These are phyloP conservation scores for Esox niger DNA, from an alignment of 2,113 vertebrate genomes.

Conservation along the genomic window DNA sequence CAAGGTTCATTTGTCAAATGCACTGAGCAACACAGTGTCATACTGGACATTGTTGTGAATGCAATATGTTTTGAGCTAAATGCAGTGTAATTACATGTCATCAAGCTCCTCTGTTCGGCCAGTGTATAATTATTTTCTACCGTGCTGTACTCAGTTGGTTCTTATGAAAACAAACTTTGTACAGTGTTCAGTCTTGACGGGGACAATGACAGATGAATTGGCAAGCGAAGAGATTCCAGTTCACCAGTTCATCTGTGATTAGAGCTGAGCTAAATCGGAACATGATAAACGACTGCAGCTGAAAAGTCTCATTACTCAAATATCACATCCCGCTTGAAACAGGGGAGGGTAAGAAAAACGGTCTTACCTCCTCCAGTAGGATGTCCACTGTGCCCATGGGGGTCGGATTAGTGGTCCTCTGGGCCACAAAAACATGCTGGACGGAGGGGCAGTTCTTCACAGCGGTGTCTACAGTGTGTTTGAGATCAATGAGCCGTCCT, in stretches of 20 bases:
- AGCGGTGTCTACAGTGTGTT: constrained; percentile 81
- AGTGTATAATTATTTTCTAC: too few relatives aligned
- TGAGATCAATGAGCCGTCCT: constrained; percentile 77
- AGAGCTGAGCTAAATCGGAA: not conserved
- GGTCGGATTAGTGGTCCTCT: constrained; percentile 77
- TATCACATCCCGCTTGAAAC: constrained; percentile 78
- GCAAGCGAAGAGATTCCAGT: too few relatives aligned
- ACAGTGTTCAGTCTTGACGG: too few relatives aligned
- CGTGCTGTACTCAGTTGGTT: too few relatives aligned
- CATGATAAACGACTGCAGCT: not conserved
- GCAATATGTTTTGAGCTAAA: too few relatives aligned
- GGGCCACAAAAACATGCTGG: constrained; percentile 80
- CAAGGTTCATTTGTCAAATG: too few relatives aligned
- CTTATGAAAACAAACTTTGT: too few relatives aligned
- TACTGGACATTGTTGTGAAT: too few relatives aligned
- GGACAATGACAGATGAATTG: too few relatives aligned
- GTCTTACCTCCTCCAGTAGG: constrained; percentile 82
- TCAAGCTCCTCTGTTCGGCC: not conserved
- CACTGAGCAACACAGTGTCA: too few relatives aligned
- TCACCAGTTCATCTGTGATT: not conserved
- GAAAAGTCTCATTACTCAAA: not conserved
- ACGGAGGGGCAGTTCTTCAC: constrained; percentile 80
- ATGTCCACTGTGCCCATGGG: constrained; percentile 77
- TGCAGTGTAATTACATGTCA: not conserved
- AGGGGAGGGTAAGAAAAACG: not conserved